These are phyloP conservation scores for Thalassophryne amazonica DNA, from an alignment of 2,797 vertebrate species.

Conservation along the genomic window DNA sequence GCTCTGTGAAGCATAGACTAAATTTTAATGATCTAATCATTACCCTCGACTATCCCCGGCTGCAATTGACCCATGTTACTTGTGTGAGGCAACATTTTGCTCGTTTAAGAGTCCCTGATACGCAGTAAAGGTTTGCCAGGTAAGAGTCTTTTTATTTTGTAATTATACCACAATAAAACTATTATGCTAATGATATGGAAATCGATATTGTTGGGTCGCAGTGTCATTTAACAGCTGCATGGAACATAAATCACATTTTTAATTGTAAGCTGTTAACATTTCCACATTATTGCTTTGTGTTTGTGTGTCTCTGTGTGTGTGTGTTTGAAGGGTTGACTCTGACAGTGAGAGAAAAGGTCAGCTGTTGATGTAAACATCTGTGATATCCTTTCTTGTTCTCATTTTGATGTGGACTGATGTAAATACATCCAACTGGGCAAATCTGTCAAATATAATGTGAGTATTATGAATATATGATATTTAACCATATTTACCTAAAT, in stretches of 20 bases:
- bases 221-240: slow-evolving; percentile 74
- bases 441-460: slow-evolving; percentile 1
- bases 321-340: slow-evolving; percentile 43
- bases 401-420: slow-evolving; percentile 31
- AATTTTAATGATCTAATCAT: slow-evolving; percentile 99
- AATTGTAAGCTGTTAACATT: slow-evolving; percentile 79
- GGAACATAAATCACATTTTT: slow-evolving; percentile 82
- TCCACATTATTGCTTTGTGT: slow-evolving; percentile 68
- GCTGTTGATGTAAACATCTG: slow-evolving; percentile 10
- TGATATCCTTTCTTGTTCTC: slow-evolving; percentile 23
- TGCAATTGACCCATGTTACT: slow-evolving; percentile 98
- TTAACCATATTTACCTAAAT: too few relatives aligned
- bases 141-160: slow-evolving; percentile 91
- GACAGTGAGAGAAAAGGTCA: slow-evolving; percentile 66
- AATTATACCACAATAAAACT: slow-evolving; percentile 98
- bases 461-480: not conserved
- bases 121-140: slow-evolving; percentile 90
- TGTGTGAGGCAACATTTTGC: slow-evolving; percentile 94
- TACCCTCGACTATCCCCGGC: slow-evolving; percentile 93
- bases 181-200: slow-evolving; percentile 90
- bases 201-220: slow-evolving; percentile 77
- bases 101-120: slow-evolving; percentile 94
- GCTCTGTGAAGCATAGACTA: slow-evolving; percentile 98
- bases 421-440: slow-evolving; percentile 36
- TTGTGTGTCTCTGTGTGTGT: slow-evolving; percentile 14